Evolutionary conservation across 2,797 vertebrate genomes (phyloP).

Genomic region (Urosaurus nigricauda): DNA sequence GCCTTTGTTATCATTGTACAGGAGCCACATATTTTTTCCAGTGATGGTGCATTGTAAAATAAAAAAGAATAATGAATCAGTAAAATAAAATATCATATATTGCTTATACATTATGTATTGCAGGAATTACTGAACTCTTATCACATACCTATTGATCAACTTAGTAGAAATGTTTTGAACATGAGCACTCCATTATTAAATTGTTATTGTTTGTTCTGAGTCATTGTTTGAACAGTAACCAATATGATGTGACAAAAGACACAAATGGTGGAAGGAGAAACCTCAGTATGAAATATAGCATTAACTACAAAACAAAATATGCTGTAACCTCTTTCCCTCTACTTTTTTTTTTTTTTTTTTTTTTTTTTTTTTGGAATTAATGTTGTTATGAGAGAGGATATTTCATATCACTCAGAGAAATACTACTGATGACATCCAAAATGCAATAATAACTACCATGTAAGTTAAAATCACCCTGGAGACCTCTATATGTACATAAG

Average conservation of each 20-base stretch:
- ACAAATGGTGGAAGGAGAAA: neutral
- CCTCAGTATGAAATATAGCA: neutral
- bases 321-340: neutral
- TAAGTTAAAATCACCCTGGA: conserved; percentile 39
- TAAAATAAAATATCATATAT: neutral
- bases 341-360: too few species aligned
- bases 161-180: neutral
- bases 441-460: conserved; percentile 25
- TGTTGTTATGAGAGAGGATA: conserved; percentile 12
- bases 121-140: neutral
- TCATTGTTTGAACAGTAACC: neutral
- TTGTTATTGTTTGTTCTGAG: neutral
- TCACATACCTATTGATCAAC: neutral
- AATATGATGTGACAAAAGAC: neutral
- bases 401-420: conserved; percentile 27
- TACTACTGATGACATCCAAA: conserved; percentile 12
- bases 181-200: neutral
- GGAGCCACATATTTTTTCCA: neutral
- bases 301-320: conserved; percentile 19
- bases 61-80: neutral
- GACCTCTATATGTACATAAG: conserved; percentile 31
- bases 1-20: neutral
- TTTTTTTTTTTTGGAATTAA: too few species aligned
- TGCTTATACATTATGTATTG: too few species aligned
- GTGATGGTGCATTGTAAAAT: neutral